Percentiles rank a stretch among this genome's conserved stretches.
Evolutionary conservation across 2,888 invertebrate genomes (phyloP).

Genomic region (Netelia virgata): DNA sequence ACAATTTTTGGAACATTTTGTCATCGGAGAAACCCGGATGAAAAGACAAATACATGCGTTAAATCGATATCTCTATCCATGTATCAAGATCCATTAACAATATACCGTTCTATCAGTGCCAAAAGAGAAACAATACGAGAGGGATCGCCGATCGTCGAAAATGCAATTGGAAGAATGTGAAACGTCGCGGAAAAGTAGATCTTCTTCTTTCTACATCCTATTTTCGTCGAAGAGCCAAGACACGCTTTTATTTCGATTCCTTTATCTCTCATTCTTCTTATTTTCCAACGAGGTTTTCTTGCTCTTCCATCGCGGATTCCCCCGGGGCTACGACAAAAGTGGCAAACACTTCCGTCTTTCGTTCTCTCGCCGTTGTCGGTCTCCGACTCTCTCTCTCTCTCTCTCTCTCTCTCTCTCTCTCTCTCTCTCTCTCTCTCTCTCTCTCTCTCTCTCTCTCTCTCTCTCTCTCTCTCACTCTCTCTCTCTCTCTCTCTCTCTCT

Average conservation of each 20-base stretch:
- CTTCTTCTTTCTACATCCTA: slow-evolving; percentile 4
- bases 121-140: slow-evolving; percentile 3
- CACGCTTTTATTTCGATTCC: slow-evolving; percentile 46
- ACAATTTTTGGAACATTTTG: neutral
- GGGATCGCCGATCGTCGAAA: neutral
- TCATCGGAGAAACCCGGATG: neutral
- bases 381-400: slow-evolving; percentile 11
- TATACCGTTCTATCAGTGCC: neutral
- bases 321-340: slow-evolving; percentile 34
- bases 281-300: slow-evolving; percentile 50
- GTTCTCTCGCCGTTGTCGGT: slow-evolving; percentile 1
- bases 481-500: slow-evolving; percentile 22
- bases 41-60: neutral
- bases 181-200: slow-evolving; percentile 19
- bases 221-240: neutral
- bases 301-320: slow-evolving; percentile 31
- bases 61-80: neutral
- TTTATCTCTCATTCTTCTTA: slow-evolving; percentile 43
- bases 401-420: slow-evolving; percentile 1
- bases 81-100: neutral
- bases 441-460: slow-evolving; percentile 1
- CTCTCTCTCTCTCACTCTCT: slow-evolving; percentile 11
- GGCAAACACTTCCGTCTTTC: slow-evolving; percentile 41
- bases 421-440: slow-evolving; percentile 1
- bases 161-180: neutral